These are phyloP conservation scores for Patella pellucida DNA, from an alignment of 2,888 invertebrate genomes.

Conservation along the genomic window DNA sequence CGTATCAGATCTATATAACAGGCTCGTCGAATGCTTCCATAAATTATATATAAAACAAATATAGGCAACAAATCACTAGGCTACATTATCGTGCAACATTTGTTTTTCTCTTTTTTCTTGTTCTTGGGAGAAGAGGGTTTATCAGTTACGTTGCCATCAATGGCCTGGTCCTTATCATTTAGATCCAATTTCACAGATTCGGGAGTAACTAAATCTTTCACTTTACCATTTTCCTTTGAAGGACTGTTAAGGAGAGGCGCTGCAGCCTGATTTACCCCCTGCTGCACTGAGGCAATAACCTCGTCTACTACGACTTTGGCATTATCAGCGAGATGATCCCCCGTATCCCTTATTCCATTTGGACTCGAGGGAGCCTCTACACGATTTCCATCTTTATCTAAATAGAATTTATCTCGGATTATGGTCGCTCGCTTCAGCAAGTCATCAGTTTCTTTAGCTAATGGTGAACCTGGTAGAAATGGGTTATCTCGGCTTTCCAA, in stretches of 20 bases:
- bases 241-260: conserved; percentile 31
- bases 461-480: conserved; percentile 94
- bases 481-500: conserved; percentile 98
- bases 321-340: conserved; percentile 11
- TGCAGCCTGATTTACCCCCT: conserved; percentile 24
- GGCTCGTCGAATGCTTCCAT: background rate
- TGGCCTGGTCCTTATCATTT: conserved; percentile 29
- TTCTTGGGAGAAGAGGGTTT: conserved; percentile 34
- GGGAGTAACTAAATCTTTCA: conserved; percentile 45
- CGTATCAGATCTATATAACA: conserved; percentile 1
- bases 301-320: conserved; percentile 32
- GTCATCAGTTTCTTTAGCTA: conserved; percentile 94
- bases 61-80: conserved; percentile 17
- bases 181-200: conserved; percentile 42
- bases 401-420: conserved; percentile 63
- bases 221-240: conserved; percentile 50
- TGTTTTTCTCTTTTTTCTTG: conserved; percentile 58
- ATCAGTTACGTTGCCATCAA: conserved; percentile 21
- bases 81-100: conserved; percentile 58
- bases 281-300: conserved; percentile 33
- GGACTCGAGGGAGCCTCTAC: conserved; percentile 14
- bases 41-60: conserved; percentile 11
- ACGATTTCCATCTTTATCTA: conserved; percentile 53
- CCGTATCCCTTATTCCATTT: conserved; percentile 22
- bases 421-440: conserved; percentile 81